Base-by-base conservation (phyloP, 2,888 invertebrate species). In the Encarsia formosa region DNA sequence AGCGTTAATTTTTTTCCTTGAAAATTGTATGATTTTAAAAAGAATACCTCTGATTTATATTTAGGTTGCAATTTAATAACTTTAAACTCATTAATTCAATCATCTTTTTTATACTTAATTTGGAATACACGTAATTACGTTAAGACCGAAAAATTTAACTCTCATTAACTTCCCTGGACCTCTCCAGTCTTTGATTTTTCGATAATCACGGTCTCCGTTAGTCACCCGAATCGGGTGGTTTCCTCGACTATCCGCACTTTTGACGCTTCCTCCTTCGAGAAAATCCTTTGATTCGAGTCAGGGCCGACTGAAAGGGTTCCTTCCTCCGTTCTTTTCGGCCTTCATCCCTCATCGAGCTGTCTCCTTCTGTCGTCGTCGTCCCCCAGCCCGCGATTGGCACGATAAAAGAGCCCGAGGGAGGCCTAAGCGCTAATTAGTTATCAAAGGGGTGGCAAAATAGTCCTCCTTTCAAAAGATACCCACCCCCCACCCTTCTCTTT, bases 371-470 rank as follows among this genome's bases (percentile, higher is more conserved):
- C 55, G 37, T 49, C 31, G 52, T 37, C 13, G 16, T 59, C 57
- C 48, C 41, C 31, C 58, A 65, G 63, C 63, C 66, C 67, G 67
- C 66, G 71, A 71, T 72, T 70, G 72, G 69, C 62, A 67, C 71
- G 73, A 67, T 67, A 67, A 68, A 68, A 65, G 63, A 63, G 58
- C 54, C 58, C 43, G 11, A 18, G 15, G 38, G 41, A 56, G 61
- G 72, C 73, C 74, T 76, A 74, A 76, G 76, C 77, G 75, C 78
- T 79, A 79, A 79, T 79, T 79, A 79, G 79, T 79, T 78, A 79
- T 79, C 79, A 79, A 79, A 79, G 79, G 77, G 70, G 70, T 71
- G 71, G 70, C 69, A 71, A 74, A 74, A 75, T 74, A 59, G 62
- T 53, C 56, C 47, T 43, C 47, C 52, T 41, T n/a, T 46, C 18